phyloP scores from a whole-genome alignment of 2,113 vertebrate genomes.

The Bubo blakistoni region DNA sequence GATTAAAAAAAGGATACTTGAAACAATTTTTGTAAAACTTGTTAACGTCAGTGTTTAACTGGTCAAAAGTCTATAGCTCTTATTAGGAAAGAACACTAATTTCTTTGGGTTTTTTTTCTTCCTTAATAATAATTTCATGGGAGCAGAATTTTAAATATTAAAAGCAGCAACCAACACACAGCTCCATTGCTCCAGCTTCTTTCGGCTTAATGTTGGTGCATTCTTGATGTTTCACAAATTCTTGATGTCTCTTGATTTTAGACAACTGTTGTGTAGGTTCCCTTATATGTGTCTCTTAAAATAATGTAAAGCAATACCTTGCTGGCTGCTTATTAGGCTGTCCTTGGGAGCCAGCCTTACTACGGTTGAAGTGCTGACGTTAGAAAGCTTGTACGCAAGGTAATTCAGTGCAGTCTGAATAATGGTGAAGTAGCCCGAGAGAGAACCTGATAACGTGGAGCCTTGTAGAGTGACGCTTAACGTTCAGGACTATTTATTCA shows the following conservation, averaged over 20 bases:
- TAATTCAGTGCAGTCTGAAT: not conserved
- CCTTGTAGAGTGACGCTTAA: not conserved
- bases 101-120: not conserved
- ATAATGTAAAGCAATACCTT: conserved; percentile 46
- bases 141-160: conserved; percentile 56
- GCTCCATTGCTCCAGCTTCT: conserved; percentile 34
- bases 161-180: conserved; percentile 22
- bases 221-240: conserved; percentile 20
- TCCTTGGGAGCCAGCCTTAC: not conserved
- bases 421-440: conserved; percentile 3
- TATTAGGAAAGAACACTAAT: conserved; percentile 49
- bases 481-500: conserved; percentile 40
- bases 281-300: not conserved
- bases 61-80: conserved; percentile 54
- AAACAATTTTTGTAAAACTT: conserved; percentile 77
- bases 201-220: conserved; percentile 21
- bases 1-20: conserved; percentile 80
- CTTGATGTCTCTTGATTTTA: conserved; percentile 15
- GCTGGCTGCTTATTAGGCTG: conserved; percentile 21
- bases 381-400: not conserved
- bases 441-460: conserved; percentile 42
- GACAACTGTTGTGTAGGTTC: not conserved
- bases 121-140: conserved; percentile 11
- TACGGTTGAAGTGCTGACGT: not conserved
- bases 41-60: conserved; percentile 65